phyloP scores from a whole-genome alignment of 2,888 invertebrate genomes.

The Lasioglossum villosulum region DNA sequence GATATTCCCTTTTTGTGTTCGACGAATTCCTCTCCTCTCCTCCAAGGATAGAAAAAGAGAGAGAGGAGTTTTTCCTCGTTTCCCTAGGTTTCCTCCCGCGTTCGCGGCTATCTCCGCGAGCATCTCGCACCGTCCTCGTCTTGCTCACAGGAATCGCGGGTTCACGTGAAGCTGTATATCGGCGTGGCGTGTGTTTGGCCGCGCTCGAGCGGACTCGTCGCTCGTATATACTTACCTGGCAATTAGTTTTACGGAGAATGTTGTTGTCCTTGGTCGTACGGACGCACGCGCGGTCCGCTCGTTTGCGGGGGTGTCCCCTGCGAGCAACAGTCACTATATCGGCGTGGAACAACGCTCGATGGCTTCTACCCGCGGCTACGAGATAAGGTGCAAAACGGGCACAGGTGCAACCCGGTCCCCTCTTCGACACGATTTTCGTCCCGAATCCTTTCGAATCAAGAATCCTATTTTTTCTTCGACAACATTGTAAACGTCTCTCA shows the following conservation, averaged over 20 bases:
- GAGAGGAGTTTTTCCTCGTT: conserved; percentile 30
- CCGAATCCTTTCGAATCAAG: no score
- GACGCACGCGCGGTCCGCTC: conserved; percentile 76
- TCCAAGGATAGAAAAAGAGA: no score
- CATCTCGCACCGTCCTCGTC: conserved; percentile 51
- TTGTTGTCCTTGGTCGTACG: conserved; percentile 82
- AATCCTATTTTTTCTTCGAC: no score
- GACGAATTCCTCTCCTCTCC: conserved; percentile 14
- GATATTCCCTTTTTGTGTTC: background rate
- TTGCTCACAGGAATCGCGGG: conserved; percentile 18
- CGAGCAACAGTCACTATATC: conserved; percentile 52
- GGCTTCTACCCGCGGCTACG: conserved; percentile 26
- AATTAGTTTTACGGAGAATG: conserved; percentile 84
- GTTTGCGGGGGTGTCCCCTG: conserved; percentile 77
- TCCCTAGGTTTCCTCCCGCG: conserved; percentile 7
- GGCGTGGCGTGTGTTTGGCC: conserved; percentile 71
- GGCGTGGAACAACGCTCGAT: conserved; percentile 47
- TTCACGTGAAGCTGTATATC: conserved; percentile 55
- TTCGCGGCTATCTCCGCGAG: conserved; percentile 28
- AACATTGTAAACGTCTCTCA: no score
- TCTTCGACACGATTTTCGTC: conserved; percentile 18
- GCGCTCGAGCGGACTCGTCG: conserved; percentile 66
- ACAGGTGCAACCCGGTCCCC: conserved; percentile 34
- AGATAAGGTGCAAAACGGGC: conserved; percentile 46
- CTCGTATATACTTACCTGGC: conserved; percentile 81